Evolutionary conservation across 2,888 invertebrate genomes (phyloP), one percentile per base, ranked within the genome.

Genomic region (Apantesis nais): DNA sequence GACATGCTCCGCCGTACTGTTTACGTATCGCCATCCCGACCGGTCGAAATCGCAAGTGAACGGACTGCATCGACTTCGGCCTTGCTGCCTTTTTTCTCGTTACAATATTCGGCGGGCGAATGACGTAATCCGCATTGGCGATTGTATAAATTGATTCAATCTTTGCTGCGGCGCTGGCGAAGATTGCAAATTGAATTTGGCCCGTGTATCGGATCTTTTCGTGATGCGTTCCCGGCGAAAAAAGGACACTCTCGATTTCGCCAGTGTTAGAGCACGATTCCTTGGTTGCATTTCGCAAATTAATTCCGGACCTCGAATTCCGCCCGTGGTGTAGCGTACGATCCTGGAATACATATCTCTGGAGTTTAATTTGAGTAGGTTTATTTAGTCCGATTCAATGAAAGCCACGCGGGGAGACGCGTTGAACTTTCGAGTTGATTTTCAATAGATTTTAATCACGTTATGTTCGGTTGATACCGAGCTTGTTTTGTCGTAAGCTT

Each of bases 41-140:
- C 81, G 83, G 84, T 86, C 87, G 92, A 93, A 92, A 93, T 89
- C 91, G 93, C 87, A 92, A 93, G 93, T 93, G 93, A 93, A 91
- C 91, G 92, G 93, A 85, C 89, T 90, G 92, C 92, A 91, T 81
- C 78, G 85, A 81, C 80, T 73, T 29, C 89, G 90, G 87, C 93
- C 93, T 92, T 92, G 91, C 72, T 86, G 87, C 84, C 85, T 88
- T 91, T 91, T 71, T 89, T 89, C 88, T 86, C 86, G 80, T 88
- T 84, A 89, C 89, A 83, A 91, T 90, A 90, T 91, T 92, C 88
- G 90, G 88, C 86, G 81, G 82, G 79, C 83, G 83, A 78, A 86
- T 93, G 92, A 93, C 92, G 93, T 91, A 90, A 93, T 88, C 84
- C 86, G 84, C 83, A 86, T 85, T 82, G 85, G 77, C 85, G 87